Base-by-base conservation (phyloP, 2,888 invertebrate species). In the Melanophora roralis region DNA sequence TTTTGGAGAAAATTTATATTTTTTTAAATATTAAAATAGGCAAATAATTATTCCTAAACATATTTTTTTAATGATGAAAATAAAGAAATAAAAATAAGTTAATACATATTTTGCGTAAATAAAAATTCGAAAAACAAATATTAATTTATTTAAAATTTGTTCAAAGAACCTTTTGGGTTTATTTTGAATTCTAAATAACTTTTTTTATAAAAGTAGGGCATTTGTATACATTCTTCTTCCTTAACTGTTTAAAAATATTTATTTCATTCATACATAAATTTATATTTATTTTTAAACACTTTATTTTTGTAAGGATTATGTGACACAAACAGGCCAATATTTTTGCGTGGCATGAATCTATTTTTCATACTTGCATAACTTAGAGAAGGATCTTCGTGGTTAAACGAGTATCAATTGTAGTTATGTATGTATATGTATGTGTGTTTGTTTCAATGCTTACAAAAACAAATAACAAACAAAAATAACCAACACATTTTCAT, bases 401-500 rank as follows among this genome's bases (percentile, higher is more conserved):
- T 47, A 47, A 14, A 27, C 2, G 1, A 51, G 9, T 8, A 23
- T 59, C 27, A 27, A 27, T 3, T 27, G 6, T 6, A 27, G 9
- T 21, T n/a, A 9, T 55, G 6, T n/a, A 9, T 55, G 6, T 7
- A 36, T 27, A 43, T 16, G 14, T 32, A 43, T 45, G 5, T 27
- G 27, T 27, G 27, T 27, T 6, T 6, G 27, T 27, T 27, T n/a
- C n/a, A 6, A 19, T 12, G 32, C 7, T 21, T 12, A 23, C 21
- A 43, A 43, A 27, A 32, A 45, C 19, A 49, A 36, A 34, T 36
- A 14, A 36, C 36, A 47, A 36, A 36, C n/a, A n/a, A n/a, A n/a
- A n/a, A n/a, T n/a, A n/a, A n/a, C 64, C 64, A 64, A 34, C 64
- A 62, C 47, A 64, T 64, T 21, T 23, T 47, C 47, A 12, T 32